Percentiles rank a stretch among this genome's conserved stretches.
Evolutionary conservation across 2,888 invertebrate genomes (phyloP).

Genomic region (Galerucella pusilla): DNA sequence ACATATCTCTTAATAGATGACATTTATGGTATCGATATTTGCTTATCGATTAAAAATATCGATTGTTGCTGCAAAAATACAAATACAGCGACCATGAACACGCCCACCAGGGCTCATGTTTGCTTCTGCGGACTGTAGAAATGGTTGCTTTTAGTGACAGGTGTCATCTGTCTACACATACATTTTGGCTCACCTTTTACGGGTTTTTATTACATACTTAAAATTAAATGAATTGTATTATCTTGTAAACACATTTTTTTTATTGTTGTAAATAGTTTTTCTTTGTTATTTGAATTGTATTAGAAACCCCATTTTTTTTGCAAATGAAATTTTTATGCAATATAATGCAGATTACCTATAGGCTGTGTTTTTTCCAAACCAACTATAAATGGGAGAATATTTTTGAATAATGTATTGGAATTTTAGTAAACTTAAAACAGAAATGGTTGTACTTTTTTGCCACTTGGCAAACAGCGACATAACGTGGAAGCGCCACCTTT

Average conservation of each 20-base stretch:
- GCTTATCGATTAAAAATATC: no score
- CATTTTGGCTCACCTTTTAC: not conserved
- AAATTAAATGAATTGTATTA: slow-evolving; percentile 16
- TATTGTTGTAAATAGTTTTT: slow-evolving; percentile 22
- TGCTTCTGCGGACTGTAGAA: no score
- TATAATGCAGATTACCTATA: slow-evolving; percentile 26
- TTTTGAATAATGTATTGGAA: not conserved
- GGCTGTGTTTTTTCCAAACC: slow-evolving; percentile 28
- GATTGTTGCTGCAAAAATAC: no score
- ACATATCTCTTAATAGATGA: no score
- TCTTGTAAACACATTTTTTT: slow-evolving; percentile 6
- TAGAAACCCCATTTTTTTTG: slow-evolving; percentile 8
- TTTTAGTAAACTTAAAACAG: slow-evolving; percentile 1
- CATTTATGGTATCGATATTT: no score
- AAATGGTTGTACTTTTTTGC: not conserved
- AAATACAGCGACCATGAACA: no score
- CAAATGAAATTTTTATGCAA: slow-evolving; percentile 26
- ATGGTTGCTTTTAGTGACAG: no score
- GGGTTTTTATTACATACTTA: slow-evolving; percentile 9
- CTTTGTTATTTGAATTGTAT: slow-evolving; percentile 18
- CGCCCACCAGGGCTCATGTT: no score
- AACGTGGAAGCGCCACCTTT: no score
- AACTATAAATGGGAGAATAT: not conserved
- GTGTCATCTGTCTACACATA: not conserved
- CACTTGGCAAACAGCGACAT: no score